Percentiles rank a stretch among this genome's conserved stretches.
phyloP scores from a whole-genome alignment of 2,888 invertebrate genomes.

The Rambutsinella grinnellia region DNA sequence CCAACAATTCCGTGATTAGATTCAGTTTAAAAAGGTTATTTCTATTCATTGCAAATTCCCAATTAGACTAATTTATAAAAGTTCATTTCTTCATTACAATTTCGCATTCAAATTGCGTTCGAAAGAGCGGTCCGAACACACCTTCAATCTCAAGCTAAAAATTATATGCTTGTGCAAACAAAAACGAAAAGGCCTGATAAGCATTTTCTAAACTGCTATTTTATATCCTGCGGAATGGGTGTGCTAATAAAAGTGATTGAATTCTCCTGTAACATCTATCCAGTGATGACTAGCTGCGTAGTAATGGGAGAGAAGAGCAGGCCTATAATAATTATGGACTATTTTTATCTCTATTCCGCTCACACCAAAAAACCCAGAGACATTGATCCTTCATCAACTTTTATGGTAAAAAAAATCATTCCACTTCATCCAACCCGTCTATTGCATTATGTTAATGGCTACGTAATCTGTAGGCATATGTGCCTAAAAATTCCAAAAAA shows the following conservation, averaged over 20 bases:
- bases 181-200: too few species aligned
- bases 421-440: background rate
- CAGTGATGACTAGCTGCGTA: slow-evolving; percentile 22
- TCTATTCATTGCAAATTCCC: slow-evolving; percentile 24
- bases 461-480: slow-evolving; percentile 4
- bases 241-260: slow-evolving; percentile 20
- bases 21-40: slow-evolving; percentile 19
- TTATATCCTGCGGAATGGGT: slow-evolving; percentile 32
- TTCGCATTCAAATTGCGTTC: background rate
- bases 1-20: background rate
- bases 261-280: slow-evolving; percentile 1
- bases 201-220: background rate
- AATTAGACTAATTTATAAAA: background rate
- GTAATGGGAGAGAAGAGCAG: slow-evolving; percentile 20
- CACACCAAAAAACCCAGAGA: background rate
- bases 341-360: background rate
- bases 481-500: slow-evolving; percentile 2
- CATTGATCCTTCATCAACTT: slow-evolving; percentile 26
- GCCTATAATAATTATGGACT: slow-evolving; percentile 4
- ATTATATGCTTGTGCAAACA: too few species aligned
- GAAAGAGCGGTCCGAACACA: background rate
- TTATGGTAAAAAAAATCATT: slow-evolving; percentile 42
- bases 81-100: background rate
- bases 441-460: slow-evolving; percentile 5
- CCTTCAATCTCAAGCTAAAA: background rate